Base-by-base conservation (phyloP, 2,797 vertebrate species). In the Leptatherina wallacei region DNA sequence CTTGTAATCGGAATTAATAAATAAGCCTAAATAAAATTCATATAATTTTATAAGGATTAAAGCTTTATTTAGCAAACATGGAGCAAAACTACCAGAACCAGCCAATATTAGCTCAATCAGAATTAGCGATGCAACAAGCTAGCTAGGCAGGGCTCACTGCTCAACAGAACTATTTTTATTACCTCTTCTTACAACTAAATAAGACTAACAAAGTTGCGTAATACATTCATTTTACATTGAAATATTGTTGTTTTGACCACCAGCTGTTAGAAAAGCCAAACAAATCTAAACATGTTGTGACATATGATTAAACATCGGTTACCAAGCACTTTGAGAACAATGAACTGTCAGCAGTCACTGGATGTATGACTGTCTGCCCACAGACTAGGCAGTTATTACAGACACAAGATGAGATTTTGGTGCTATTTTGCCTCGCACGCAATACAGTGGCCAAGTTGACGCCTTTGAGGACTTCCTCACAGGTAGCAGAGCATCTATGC, bases 271-370 rank as follows among this genome's bases (percentile, higher is more conserved):
- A 73, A 55, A 58, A 64, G 47, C 7, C n/a, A 20, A 30, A 33
- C 27, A 83, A 60, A 71, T 63, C 6, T 66, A 80, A 83, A 81
- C 69, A 75, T 18, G 47, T 33, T 58, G 42, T 32, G 64, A 62
- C 54, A 63, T 64, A 80, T 64, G 63, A 83, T 81, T 85, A 75
- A 73, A 74, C 76, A 75, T 66, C 80, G 47, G 13, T 69, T 58
- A 71, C 49, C 52, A 42, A 67, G 29, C 56, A 56, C 69, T 81
- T 75, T 74, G 54, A 76, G 68, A 79, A 88, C 85, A 84, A 88
- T 86, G 71, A 27, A 55, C 73, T 86, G 85, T 89, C 85, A 82
- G 12, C 74, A 79, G 32, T 22, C 7, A 51, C 62, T 72, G 64
- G 38, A 75, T 85, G 65, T 73, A 42, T 55, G 70, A 55, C 42